Conservation (phyloP, 2,888 invertebrate species). For the Clepsis dumicolana region DNA sequence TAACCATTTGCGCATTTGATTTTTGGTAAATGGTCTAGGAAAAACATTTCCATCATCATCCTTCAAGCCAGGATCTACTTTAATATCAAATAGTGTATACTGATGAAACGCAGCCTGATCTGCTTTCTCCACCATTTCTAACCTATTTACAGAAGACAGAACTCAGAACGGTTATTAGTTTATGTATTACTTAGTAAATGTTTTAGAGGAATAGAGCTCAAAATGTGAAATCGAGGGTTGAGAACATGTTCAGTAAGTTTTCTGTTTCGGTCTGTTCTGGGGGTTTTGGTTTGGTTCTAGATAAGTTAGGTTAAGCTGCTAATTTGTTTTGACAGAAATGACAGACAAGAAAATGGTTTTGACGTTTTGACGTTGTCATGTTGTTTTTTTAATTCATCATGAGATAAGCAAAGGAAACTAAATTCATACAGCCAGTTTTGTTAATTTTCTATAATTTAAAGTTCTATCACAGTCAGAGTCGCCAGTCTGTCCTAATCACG, state of each 20-base stretch:
- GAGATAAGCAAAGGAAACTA: too few relatives aligned
- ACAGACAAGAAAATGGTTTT: neutral
- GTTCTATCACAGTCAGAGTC: too few relatives aligned
- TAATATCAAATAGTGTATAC: slow-evolving; percentile 74
- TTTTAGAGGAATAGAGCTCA: neutral
- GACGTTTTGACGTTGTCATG: too few relatives aligned
- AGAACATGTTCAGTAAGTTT: neutral
- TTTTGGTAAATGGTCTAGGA: slow-evolving; percentile 85
- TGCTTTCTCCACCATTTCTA: slow-evolving; percentile 44
- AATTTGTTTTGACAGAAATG: neutral
- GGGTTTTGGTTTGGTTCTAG: too few relatives aligned
- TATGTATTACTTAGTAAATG: too few relatives aligned
- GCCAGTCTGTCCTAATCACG: too few relatives aligned
- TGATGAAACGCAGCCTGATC: slow-evolving; percentile 59
- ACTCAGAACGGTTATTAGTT: neutral
- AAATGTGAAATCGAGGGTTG: neutral
- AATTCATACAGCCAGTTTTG: too few relatives aligned
- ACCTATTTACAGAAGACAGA: neutral
- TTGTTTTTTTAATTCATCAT: too few relatives aligned
- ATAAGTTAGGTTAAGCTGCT: too few relatives aligned
- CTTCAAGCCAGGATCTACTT: slow-evolving; percentile 78
- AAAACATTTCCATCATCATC: slow-evolving; percentile 76
- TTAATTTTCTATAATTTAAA: too few relatives aligned
- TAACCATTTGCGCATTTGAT: slow-evolving; percentile 88
- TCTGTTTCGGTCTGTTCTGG: too few relatives aligned